Evolutionary conservation across 2,888 invertebrate species (phyloP).

Genomic region (Hypsopygia costalis): DNA sequence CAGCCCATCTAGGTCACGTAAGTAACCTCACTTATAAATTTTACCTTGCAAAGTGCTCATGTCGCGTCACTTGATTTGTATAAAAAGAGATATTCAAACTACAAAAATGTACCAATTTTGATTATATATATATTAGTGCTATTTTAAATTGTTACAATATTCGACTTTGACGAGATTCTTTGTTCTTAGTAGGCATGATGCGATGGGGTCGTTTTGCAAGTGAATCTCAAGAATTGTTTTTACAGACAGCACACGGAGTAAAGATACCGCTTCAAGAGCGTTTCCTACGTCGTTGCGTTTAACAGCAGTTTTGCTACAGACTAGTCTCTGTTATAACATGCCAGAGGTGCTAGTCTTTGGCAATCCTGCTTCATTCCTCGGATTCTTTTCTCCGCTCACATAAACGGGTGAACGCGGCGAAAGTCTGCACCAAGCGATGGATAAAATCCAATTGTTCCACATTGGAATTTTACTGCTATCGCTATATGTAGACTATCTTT

Average conservation of each 20-base stretch:
- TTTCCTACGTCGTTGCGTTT: constrained; percentile 25
- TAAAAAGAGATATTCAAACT: not conserved
- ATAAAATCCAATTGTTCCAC: constrained; percentile 70
- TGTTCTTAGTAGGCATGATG: not conserved
- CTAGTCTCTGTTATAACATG: constrained; percentile 51
- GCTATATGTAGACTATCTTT: constrained; percentile 69
- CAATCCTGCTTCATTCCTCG: constrained; percentile 49
- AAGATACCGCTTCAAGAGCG: constrained; percentile 8
- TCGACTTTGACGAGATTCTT: too few species aligned
- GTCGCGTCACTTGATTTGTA: constrained; percentile 5
- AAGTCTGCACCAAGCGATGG: constrained; percentile 70
- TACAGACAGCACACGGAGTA: constrained; percentile 31
- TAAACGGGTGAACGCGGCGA: constrained; percentile 36
- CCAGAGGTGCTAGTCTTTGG: constrained; percentile 54
- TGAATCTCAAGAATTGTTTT: constrained; percentile 27
- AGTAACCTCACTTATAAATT: constrained; percentile 9
- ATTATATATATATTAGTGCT: not conserved
- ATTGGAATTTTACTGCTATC: constrained; percentile 75
- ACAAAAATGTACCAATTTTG: not conserved
- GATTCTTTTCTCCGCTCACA: constrained; percentile 42
- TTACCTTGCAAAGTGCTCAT: constrained; percentile 6
- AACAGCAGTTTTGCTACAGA: constrained; percentile 52
- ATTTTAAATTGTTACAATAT: too few species aligned
- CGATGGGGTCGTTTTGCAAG: constrained; percentile 26
- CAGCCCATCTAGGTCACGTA: constrained; percentile 10